These are phyloP conservation scores for Penaeus japonicus DNA, from an alignment of 1,140 invertebrate species.

Conservation along the genomic window DNA sequence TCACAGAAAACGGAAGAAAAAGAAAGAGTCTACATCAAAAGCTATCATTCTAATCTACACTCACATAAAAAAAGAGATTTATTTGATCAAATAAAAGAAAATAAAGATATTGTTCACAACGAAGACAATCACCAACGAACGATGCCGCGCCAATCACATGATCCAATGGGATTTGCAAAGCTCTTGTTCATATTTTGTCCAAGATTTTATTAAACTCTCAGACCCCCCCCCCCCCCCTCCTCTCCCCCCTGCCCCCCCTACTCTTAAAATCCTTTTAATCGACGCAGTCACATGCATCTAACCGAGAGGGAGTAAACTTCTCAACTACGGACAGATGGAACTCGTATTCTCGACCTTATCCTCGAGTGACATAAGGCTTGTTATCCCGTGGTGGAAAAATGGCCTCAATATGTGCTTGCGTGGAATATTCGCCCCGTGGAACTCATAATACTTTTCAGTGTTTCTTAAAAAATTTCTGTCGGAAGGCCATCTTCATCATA, in stretches of 20 bases:
- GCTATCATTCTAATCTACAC: no score
- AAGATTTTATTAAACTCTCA: slow-evolving; percentile 48
- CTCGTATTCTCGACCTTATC: slow-evolving; percentile 4
- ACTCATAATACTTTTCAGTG: background rate
- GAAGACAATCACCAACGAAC: no score
- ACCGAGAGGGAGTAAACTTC: slow-evolving; percentile 48
- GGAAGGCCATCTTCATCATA: background rate
- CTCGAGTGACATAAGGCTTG: background rate
- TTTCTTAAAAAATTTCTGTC: background rate
- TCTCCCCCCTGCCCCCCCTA: background rate
- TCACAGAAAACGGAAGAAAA: background rate
- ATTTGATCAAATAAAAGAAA: no score
- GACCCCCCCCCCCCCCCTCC: background rate
- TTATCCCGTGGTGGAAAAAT: slow-evolving; percentile 33
- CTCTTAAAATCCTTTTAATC: slow-evolving; percentile 50
- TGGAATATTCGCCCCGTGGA: slow-evolving; percentile 36
- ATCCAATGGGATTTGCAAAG: slow-evolving; percentile 26
- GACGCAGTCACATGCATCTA: slow-evolving; percentile 49
- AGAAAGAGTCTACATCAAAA: background rate
- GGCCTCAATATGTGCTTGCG: slow-evolving; percentile 44
- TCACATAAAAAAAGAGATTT: no score
- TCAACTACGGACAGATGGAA: background rate
- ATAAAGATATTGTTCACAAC: no score
- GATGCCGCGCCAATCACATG: background rate
- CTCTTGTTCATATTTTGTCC: slow-evolving; percentile 45